These are phyloP conservation scores for Protaetia brevitarsis DNA, from an alignment of 1,140 invertebrate genomes.

Conservation along the genomic window DNA sequence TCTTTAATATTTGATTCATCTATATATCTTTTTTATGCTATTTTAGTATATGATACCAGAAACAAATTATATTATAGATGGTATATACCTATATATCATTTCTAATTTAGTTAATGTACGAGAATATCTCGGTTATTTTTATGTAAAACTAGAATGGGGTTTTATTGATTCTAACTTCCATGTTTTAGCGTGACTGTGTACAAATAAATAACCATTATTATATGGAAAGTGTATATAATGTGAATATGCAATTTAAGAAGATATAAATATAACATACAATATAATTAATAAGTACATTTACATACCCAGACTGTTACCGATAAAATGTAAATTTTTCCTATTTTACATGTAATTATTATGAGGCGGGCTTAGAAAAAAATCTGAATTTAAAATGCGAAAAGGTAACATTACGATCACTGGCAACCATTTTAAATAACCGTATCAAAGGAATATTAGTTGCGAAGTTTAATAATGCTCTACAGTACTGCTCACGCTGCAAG, in stretches of 20 bases:
- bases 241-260: not conserved
- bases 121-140: not conserved
- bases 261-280: not conserved
- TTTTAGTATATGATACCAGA: no score
- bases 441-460: no score
- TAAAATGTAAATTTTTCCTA: conserved; percentile 4
- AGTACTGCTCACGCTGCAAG: no score
- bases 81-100: no score
- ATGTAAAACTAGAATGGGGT: no score
- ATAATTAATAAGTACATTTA: not conserved
- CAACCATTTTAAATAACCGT: not conserved
- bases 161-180: not conserved
- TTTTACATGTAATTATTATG: not conserved
- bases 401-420: not conserved
- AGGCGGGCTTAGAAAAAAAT: not conserved
- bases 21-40: no score
- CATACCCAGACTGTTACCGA: not conserved
- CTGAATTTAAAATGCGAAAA: not conserved
- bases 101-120: not conserved
- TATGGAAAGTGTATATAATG: conserved; percentile 1
- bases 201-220: not conserved
- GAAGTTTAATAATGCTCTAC: no score
- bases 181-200: not conserved
- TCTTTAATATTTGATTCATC: no score
- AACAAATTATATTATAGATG: no score